Conservation (phyloP, 2,113 vertebrate genomes). For the Sebastes fasciatus region DNA sequence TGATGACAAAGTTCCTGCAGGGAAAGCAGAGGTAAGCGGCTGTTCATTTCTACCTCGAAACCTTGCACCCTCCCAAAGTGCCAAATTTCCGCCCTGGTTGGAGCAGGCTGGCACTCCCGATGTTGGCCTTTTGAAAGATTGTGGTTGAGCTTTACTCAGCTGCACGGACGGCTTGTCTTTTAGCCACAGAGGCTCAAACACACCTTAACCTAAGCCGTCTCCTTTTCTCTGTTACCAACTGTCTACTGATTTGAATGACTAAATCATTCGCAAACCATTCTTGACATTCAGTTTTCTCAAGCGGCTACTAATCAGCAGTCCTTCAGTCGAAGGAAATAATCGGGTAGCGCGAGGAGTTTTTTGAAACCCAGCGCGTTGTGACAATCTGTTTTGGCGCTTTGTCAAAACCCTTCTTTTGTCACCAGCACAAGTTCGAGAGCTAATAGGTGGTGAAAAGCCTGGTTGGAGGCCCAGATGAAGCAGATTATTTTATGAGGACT, state of each 20-base stretch:
- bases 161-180: conserved; percentile 37
- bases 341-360: conserved; percentile 31
- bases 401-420: conserved; percentile 76
- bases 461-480: conserved; percentile 57
- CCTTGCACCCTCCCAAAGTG: conserved; percentile 53
- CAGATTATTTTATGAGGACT: conserved; percentile 62
- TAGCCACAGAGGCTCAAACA: conserved; percentile 42
- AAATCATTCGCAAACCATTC: conserved; percentile 50
- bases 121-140: conserved; percentile 40
- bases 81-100: conserved; percentile 63
- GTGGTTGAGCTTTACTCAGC: conserved; percentile 49
- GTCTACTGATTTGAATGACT: conserved; percentile 56
- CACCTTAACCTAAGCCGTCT: conserved; percentile 35
- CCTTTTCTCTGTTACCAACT: conserved; percentile 29
- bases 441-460: conserved; percentile 80
- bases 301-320: conserved; percentile 57
- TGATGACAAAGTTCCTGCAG: conserved; percentile 69
- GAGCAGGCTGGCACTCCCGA: conserved; percentile 34
- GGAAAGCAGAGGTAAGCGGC: conserved; percentile 51
- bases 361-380: conserved; percentile 52
- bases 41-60: conserved; percentile 59
- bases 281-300: conserved; percentile 62
- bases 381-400: conserved; percentile 77
- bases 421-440: conserved; percentile 34
- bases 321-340: conserved; percentile 52